These are phyloP conservation scores for Thereva nobilitata DNA, from an alignment of 2,888 invertebrate species.

Conservation along the genomic window DNA sequence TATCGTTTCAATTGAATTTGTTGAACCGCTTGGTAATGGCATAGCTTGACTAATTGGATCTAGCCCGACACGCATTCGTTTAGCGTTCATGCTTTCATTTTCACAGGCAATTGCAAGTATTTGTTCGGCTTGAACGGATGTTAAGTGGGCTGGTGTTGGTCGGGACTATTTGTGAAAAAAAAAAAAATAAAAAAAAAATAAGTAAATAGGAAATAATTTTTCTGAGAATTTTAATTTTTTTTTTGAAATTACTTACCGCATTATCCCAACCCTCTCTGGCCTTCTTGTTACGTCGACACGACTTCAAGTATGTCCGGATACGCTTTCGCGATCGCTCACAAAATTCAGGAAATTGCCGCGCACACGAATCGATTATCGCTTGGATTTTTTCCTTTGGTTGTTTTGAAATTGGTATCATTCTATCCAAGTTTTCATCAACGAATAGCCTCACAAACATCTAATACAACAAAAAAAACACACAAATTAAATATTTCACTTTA, in stretches of 20 bases:
- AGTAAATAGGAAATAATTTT: background rate
- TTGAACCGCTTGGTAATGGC: conserved; percentile 59
- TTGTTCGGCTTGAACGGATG: conserved; percentile 95
- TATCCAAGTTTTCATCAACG: conserved; percentile 94
- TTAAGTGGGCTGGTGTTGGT: conserved; percentile 94
- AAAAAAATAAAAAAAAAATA: conserved; percentile 15
- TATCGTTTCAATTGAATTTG: conserved; percentile 48
- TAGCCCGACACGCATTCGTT: conserved; percentile 92
- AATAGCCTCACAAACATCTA: conserved; percentile 98
- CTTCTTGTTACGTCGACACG: conserved; percentile 91
- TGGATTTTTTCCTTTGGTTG: conserved; percentile 98
- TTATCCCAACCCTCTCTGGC: conserved; percentile 91
- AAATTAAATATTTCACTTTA: background rate
- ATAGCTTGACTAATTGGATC: conserved; percentile 93
- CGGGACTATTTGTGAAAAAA: conserved; percentile 67
- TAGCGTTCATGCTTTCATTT: conserved; percentile 96
- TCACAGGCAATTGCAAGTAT: conserved; percentile 95
- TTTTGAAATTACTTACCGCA: conserved; percentile 79
- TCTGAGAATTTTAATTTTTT: background rate
- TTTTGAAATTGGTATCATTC: conserved; percentile 95
- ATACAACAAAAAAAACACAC: conserved; percentile 43
- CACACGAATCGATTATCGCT: conserved; percentile 95
- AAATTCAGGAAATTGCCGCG: conserved; percentile 95
- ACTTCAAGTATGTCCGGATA: conserved; percentile 93
- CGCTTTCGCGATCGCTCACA: conserved; percentile 92